A percentile compares a stretch with the other conserved stretches of the same genome.
Evolutionary conservation across 1,140 invertebrate species (phyloP).

Genomic region (Ostrea edulis): DNA sequence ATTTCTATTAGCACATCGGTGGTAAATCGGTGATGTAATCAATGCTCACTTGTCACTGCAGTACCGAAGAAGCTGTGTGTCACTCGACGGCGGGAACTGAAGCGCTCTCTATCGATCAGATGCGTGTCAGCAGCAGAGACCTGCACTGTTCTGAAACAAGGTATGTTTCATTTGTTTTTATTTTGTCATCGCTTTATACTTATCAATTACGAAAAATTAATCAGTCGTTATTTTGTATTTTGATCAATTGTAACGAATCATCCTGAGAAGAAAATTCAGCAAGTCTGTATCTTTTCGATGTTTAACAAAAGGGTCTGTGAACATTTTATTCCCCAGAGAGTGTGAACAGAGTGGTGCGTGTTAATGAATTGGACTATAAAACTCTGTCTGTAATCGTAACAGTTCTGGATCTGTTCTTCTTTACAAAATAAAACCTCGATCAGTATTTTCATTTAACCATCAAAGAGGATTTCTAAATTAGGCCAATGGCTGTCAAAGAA

Average conservation of each 20-base stretch:
- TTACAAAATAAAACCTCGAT: background rate
- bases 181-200: background rate
- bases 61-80: background rate
- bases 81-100: background rate
- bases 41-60: slow-evolving; percentile 6
- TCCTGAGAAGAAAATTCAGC: background rate
- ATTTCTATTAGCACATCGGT: slow-evolving; percentile 18
- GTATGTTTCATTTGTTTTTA: slow-evolving; percentile 2
- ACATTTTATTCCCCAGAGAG: background rate
- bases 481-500: background rate
- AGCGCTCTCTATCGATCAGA: background rate
- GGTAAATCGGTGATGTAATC: slow-evolving; percentile 19
- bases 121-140: background rate
- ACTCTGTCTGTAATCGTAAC: background rate
- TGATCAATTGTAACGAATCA: background rate
- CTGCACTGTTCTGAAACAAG: background rate
- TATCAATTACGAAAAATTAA: background rate
- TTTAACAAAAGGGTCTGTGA: background rate
- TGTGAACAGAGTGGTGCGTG: background rate
- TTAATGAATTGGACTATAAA: slow-evolving; percentile 24
- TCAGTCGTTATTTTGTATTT: background rate
- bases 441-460: background rate
- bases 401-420: background rate
- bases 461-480: background rate
- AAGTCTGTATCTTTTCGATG: background rate